These are phyloP conservation scores for Salmo trutta DNA, from an alignment of 2,797 vertebrate genomes.

Conservation along the genomic window DNA sequence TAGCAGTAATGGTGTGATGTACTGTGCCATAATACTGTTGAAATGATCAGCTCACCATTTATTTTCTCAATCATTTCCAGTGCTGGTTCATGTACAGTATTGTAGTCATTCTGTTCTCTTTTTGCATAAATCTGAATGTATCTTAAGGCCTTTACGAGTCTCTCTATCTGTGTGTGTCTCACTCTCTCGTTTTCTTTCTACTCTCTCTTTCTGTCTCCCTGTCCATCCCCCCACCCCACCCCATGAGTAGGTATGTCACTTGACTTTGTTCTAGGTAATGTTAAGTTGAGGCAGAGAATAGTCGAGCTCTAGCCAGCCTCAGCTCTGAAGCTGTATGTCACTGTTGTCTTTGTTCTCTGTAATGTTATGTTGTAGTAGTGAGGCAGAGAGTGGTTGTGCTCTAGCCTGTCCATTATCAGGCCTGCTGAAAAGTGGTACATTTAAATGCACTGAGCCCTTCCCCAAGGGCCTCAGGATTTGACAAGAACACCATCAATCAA, in stretches of 20 bases:
- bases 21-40: conserved; percentile 21
- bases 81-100: not conserved
- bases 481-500: conserved; percentile 69
- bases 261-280: not conserved
- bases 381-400: not conserved
- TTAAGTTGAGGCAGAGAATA: not conserved
- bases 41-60: conserved; percentile 12
- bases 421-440: conserved; percentile 45
- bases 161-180: not conserved
- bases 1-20: conserved; percentile 42
- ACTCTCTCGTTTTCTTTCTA: conserved; percentile 11
- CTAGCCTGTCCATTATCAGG: conserved; percentile 39
- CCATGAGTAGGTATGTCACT: not conserved
- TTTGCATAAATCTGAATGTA: not conserved
- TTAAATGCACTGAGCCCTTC: conserved; percentile 7
- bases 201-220: not conserved
- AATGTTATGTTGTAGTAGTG: not conserved
- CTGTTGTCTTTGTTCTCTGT: not conserved
- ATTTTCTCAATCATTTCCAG: conserved; percentile 1
- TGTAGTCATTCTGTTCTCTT: not conserved
- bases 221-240: no score
- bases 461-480: conserved; percentile 50
- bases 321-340: conserved; percentile 15
- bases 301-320: not conserved
- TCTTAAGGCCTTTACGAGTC: not conserved